Conservation (phyloP, 2,888 invertebrate species). For the Pteria penguin region DNA sequence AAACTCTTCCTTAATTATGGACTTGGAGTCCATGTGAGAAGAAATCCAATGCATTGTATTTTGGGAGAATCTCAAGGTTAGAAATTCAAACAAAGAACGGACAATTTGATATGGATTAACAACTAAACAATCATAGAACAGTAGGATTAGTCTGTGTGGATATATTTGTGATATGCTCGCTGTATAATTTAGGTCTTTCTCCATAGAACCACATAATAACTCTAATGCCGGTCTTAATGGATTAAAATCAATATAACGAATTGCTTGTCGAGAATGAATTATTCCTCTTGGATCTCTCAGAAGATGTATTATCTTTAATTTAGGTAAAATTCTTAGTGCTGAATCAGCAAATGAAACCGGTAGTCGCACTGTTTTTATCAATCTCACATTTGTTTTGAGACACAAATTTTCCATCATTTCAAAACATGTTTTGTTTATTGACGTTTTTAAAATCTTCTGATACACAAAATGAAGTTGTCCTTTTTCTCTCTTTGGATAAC, state of each 20-base stretch:
- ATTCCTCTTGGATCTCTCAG: slow-evolving; percentile 35
- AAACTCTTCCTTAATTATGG: not conserved
- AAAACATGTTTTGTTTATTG: slow-evolving; percentile 4
- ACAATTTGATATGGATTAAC: not conserved
- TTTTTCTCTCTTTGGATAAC: not conserved
- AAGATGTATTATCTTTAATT: slow-evolving; percentile 34
- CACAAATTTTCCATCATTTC: slow-evolving; percentile 9
- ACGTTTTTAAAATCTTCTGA: not conserved
- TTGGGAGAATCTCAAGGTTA: not conserved
- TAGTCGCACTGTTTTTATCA: slow-evolving; percentile 32
- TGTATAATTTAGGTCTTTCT: slow-evolving; percentile 8
- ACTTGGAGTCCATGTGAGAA: not conserved
- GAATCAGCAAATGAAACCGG: not conserved
- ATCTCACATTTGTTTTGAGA: not conserved
- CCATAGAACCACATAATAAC: slow-evolving; percentile 7
- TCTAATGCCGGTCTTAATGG: not conserved
- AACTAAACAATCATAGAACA: slow-evolving; percentile 21
- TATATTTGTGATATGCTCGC: not conserved
- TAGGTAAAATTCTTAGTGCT: not conserved
- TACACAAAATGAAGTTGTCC: not conserved
- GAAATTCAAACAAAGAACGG: not conserved
- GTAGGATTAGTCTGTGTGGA: not conserved
- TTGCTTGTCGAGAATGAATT: slow-evolving; percentile 9
- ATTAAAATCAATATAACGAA: not conserved
- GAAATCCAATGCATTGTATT: slow-evolving; percentile 4